A percentile compares a stretch with the other conserved stretches of the same genome.
Evolutionary conservation across 2,888 invertebrate genomes (phyloP).

Genomic region (Anaspis maculata): DNA sequence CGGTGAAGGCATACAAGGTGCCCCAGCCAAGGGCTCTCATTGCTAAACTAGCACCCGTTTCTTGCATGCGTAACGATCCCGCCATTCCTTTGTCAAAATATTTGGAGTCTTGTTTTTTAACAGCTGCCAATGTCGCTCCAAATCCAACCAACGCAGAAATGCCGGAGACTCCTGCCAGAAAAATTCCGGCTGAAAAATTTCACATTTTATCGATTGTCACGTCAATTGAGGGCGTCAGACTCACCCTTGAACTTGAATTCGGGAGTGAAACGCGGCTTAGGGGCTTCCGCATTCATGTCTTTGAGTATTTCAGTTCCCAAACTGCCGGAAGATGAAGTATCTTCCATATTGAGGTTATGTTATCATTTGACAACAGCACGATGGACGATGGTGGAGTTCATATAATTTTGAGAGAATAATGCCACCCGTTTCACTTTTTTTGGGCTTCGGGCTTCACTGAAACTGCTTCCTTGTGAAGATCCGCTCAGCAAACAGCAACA

Average conservation of each 20-base stretch:
- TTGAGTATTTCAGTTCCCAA: no score
- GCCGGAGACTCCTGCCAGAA: constrained; percentile 65
- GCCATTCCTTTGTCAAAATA: constrained; percentile 67
- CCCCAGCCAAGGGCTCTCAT: constrained; percentile 82
- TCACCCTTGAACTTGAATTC: constrained; percentile 16
- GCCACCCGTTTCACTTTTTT: no score
- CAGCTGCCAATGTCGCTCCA: constrained; percentile 65
- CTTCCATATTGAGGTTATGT: constrained; percentile 9
- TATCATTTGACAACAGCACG: no score
- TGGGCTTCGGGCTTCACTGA: no score
- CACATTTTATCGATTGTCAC: background rate
- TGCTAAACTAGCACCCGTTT: constrained; percentile 71
- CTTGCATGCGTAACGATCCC: constrained; percentile 53
- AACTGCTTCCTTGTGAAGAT: no score
- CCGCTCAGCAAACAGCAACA: no score
- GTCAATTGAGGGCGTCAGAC: no score
- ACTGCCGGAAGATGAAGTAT: no score
- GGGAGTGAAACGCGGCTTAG: constrained; percentile 7
- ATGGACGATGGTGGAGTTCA: no score
- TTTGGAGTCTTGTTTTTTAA: constrained; percentile 71
- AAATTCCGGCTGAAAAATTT: constrained; percentile 54
- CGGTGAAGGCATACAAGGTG: constrained; percentile 76
- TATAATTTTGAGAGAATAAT: no score
- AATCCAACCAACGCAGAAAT: constrained; percentile 76
- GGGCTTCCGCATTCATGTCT: background rate